Base-by-base conservation (phyloP, 1,140 invertebrate genomes). In the Tetranychus cinnabarinus region DNA sequence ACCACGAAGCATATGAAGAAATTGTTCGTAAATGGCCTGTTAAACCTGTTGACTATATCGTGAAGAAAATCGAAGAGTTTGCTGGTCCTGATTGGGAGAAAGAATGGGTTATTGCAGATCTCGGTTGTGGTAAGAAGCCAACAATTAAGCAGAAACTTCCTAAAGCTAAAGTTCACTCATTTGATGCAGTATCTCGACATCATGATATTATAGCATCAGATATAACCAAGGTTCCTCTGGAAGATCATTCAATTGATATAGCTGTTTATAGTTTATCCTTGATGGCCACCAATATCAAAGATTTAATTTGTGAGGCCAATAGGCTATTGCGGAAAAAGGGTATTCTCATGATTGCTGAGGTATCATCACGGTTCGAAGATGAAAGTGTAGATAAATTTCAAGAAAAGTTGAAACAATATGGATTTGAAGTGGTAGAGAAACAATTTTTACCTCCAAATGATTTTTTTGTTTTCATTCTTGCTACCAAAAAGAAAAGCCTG, bases 181-280 rank as follows among this genome's bases (percentile, higher is more conserved):
- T 39, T 47, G 62, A 63, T 54, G 31, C 56, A n/a, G 10, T 54
- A 33, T 34, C 34, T 12, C 12, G 12, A 46, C 39, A 63, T 39
- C 8, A 48, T 7, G 10, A 39, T 36, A 34, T 63, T 13, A 63
- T 48, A 10, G 34, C 23, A 10, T 58, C 62, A 8, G 36, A 61
- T 39, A 61, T 63, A 23, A n/a, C 10, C 31, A 52, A 42, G n/a
- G 45, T 63, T 36, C 62, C 62, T n/a, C 31, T 61, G 12, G 42
- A 63, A 15, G 8, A 39, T 54, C 13, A 34, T 2, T 35, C 46
- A 3, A 47, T 50, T 54, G 52, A 63, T 35, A 56, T 37, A 48
- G 52, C 47, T 31, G 59, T 63, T 7, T 63, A 48, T 34, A 62
- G 60, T n/a, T 37, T 63, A 33, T 63, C 62, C 42, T 58, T 63